Evolutionary conservation across 1,140 invertebrate species (phyloP).

Genomic region (Goniozus legneri): DNA sequence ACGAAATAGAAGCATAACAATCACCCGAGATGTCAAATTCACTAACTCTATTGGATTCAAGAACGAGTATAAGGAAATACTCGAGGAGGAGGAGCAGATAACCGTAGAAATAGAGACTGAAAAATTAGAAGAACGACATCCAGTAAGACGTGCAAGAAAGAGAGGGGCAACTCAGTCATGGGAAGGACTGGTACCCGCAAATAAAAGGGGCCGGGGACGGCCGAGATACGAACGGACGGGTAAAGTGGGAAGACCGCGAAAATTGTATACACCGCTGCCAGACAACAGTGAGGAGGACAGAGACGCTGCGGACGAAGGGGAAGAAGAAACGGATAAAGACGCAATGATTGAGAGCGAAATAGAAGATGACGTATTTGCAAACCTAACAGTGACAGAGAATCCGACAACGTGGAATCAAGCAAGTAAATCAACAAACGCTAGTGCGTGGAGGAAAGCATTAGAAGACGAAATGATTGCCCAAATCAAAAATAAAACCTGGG

Average conservation of each 20-base stretch:
- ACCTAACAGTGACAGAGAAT: conserved; percentile 21
- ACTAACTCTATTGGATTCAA: no score
- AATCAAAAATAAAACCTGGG: conserved; percentile 38
- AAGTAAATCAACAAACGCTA: conserved; percentile 27
- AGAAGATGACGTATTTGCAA: no score
- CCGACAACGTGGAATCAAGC: conserved; percentile 38
- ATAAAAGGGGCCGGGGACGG: background rate
- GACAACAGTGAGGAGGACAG: no score
- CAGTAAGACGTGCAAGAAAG: background rate
- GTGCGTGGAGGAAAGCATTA: conserved; percentile 33
- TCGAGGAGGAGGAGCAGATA: no score
- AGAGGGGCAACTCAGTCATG: background rate
- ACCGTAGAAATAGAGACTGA: no score
- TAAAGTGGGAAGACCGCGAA: background rate
- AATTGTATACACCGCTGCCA: no score
- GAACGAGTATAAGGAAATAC: no score
- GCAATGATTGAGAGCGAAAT: no score
- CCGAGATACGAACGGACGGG: background rate
- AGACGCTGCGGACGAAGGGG: background rate
- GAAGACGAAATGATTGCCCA: conserved; percentile 34
- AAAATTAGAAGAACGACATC: no score
- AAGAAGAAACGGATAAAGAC: background rate
- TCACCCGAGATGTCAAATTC: background rate
- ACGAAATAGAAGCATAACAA: background rate
- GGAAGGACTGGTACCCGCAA: no score